phyloP scores from a whole-genome alignment of 2,888 invertebrate species.

The Orthosia gothica region DNA sequence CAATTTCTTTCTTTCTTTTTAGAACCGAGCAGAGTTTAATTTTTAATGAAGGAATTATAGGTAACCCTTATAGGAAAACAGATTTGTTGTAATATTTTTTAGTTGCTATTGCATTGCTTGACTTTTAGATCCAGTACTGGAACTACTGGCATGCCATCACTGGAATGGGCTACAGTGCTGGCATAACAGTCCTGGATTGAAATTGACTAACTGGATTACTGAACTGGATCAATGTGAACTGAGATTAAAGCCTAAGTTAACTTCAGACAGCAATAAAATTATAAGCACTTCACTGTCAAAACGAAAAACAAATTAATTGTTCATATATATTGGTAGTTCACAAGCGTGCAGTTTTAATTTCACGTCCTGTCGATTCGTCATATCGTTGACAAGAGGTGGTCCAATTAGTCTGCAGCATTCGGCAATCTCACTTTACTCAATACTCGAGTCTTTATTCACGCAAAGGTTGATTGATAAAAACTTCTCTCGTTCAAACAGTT shows the following conservation, averaged over 20 bases:
- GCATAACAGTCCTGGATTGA: too few species aligned
- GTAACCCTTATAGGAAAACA: too few species aligned
- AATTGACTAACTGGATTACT: neutral
- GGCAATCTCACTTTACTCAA: neutral
- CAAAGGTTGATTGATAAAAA: neutral
- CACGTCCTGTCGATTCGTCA: constrained; percentile 7
- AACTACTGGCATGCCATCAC: too few species aligned
- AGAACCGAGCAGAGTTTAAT: neutral
- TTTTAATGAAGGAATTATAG: neutral
- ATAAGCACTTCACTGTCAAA: neutral
- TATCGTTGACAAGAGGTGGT: neutral
- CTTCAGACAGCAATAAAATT: neutral
- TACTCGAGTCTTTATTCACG: neutral
- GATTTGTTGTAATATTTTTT: too few species aligned
- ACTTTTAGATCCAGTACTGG: too few species aligned
- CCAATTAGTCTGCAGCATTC: constrained; percentile 1
- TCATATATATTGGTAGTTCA: neutral
- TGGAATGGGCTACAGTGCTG: too few species aligned
- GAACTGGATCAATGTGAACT: neutral
- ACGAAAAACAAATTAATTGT: neutral
- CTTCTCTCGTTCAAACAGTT: neutral
- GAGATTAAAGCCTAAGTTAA: too few species aligned
- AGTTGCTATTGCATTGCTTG: too few species aligned
- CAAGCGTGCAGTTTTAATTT: constrained; percentile 12
- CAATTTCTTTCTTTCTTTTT: too few species aligned